Evolutionary conservation across 1,140 invertebrate species (phyloP), one percentile per base, ranked within the genome.

Genomic region (Chironomus tepperi): DNA sequence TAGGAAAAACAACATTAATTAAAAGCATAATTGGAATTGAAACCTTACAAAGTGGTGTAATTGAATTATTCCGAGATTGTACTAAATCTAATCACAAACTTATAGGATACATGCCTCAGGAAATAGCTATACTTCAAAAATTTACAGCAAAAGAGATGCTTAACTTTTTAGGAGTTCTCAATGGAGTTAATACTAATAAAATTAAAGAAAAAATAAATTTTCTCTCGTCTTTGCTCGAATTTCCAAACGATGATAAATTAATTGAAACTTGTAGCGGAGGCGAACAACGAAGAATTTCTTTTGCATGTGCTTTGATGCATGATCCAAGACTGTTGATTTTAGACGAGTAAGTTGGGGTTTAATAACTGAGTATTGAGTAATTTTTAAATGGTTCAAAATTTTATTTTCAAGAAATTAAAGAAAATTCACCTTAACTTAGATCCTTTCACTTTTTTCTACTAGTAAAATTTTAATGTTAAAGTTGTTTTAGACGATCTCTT

Each of bases 101-200:
- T 15, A 88, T 93, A 0, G 92, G 92, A 10, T 95, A 93, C 78
- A 96, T 95, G 93, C 93, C 93, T 0, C 86, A 92, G 83, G 94
- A 97, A 75, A 90, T 96, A 74, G 93, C 94, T 0, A 80, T 98
- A 18, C 93, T 94, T 15, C 87, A 87, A 8, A 93, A 97, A 80
- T 95, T 98, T 81, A 90, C 91, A 0, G 91, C 95, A 0, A 87
- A 88, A 72, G 93, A 94, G 77, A 94, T 93, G 0, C 84, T 98
- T 1, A 89, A 88, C 75, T 98, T 94, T 82, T 98, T 97, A 82
- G 95, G 95, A 0, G 84, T 91, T 16, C 89, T 98, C 73, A 93
- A 94, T 79, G 90, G 91, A 8, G 89, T 98, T 86, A 84, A 85
- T 0, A 83, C 86, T 6, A 77, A 84, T 2, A 83, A 85, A 18